A percentile compares a stretch with the other conserved stretches of the same genome.
These are phyloP conservation scores for Diplodus puntazzo DNA, from an alignment of 2,797 vertebrate genomes.

Conservation along the genomic window DNA sequence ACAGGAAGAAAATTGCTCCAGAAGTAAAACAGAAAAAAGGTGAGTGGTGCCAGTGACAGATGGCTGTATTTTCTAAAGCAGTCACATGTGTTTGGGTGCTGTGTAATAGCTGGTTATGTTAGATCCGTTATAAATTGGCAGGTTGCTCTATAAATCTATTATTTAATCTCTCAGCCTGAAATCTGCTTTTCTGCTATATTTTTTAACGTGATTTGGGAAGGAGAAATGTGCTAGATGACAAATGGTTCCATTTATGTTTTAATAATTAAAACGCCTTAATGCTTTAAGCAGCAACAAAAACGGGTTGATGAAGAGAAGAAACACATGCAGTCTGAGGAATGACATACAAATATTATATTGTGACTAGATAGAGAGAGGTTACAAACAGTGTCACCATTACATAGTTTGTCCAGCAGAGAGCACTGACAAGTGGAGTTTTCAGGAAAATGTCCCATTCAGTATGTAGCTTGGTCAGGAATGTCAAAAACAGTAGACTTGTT, in stretches of 20 bases:
- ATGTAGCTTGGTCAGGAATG: neutral
- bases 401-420: too few relatives aligned
- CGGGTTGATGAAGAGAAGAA: neutral
- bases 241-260: neutral
- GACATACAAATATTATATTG: neutral
- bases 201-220: neutral
- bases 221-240: neutral
- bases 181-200: neutral
- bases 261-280: too few relatives aligned
- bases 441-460: too few relatives aligned
- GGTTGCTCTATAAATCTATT: neutral
- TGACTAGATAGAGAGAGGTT: neutral
- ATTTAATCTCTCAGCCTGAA: neutral
- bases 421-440: too few relatives aligned
- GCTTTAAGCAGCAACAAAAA: neutral
- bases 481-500: neutral
- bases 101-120: neutral
- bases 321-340: neutral
- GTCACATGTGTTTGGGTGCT: neutral
- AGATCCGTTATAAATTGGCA: neutral
- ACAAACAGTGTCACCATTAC: neutral
- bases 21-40: slow-evolving; percentile 77
- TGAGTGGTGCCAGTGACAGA: slow-evolving; percentile 37
- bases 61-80: neutral
- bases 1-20: slow-evolving; percentile 74